A percentile compares a stretch with the other conserved stretches of the same genome.
Evolutionary conservation across 2,797 vertebrate species (phyloP).

Genomic region (Heterohyrax brucei): DNA sequence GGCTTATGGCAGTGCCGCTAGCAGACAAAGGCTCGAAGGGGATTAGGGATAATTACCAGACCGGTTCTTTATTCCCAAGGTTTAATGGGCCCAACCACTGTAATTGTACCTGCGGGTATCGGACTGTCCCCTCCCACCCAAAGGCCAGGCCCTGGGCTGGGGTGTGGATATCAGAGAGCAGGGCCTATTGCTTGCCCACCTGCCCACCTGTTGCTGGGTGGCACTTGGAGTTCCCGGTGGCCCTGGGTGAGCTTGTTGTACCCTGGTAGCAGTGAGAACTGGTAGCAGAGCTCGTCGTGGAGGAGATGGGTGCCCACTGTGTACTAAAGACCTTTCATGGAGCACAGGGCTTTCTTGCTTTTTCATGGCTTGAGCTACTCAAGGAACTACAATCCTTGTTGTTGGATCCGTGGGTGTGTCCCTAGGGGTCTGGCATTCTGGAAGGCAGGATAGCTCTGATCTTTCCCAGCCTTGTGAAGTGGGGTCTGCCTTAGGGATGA

Average conservation of each 20-base stretch:
- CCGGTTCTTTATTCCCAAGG: constrained; percentile 91
- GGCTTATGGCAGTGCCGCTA: constrained; percentile 90
- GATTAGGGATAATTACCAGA: constrained; percentile 94
- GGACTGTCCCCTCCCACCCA: constrained; percentile 73
- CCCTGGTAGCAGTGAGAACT: background rate
- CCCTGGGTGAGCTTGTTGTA: background rate
- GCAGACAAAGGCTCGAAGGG: constrained; percentile 94
- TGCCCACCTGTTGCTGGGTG: background rate
- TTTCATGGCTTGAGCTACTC: background rate
- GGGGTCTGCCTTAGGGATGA: background rate
- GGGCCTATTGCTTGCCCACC: constrained; percentile 45
- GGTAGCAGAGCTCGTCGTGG: background rate
- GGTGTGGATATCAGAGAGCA: constrained; percentile 74
- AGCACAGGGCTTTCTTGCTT: background rate
- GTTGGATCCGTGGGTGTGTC: background rate
- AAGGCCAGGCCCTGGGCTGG: constrained; percentile 71
- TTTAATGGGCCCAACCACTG: constrained; percentile 92
- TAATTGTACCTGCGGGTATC: constrained; percentile 90
- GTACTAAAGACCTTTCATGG: background rate
- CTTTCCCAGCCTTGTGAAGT: background rate
- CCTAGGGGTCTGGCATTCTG: background rate
- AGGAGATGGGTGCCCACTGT: background rate
- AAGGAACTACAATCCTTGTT: background rate
- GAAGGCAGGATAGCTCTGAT: background rate
- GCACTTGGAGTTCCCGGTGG: background rate